A percentile compares a stretch with the other conserved stretches of the same genome.
phyloP scores from a whole-genome alignment of 37 sponge, comb jelly and placozoan species.

The Axinella damicornis region DNA sequence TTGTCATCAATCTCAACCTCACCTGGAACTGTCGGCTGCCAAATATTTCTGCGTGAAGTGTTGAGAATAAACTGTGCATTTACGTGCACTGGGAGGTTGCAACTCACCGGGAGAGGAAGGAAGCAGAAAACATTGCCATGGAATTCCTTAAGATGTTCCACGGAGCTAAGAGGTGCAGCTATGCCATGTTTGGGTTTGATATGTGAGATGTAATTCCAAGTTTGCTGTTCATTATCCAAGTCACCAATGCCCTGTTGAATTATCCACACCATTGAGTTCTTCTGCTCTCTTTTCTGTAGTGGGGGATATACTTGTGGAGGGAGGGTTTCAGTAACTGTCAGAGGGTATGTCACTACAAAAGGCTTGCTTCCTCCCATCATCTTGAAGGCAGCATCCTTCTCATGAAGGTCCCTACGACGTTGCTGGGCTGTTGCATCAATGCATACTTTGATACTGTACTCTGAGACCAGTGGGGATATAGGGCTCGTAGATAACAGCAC shows the following conservation, averaged over 20 bases:
- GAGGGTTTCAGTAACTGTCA: conserved; percentile 11
- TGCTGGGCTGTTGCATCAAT: background rate
- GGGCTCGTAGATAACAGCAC: too few relatives aligned
- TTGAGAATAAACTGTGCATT: conserved; percentile 82
- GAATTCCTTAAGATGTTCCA: too few relatives aligned
- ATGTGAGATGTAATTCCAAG: conserved; percentile 22
- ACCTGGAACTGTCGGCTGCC: conserved; percentile 42
- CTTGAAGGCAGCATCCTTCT: conserved; percentile 1
- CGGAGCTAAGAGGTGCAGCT: conserved; percentile 52
- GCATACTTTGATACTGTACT: background rate
- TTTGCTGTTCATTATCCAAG: conserved; percentile 25
- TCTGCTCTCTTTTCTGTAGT: too few relatives aligned
- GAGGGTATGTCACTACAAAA: conserved; percentile 3
- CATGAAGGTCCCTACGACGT: background rate
- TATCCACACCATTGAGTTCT: conserved; percentile 49
- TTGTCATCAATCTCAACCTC: conserved; percentile 31
- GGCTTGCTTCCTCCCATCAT: background rate
- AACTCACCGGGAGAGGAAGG: conserved; percentile 71
- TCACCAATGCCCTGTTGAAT: conserved; percentile 78
- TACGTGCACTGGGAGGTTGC: conserved; percentile 70
- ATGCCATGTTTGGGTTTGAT: conserved; percentile 73
- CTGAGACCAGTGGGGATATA: too few relatives aligned
- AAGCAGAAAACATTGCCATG: conserved; percentile 69
- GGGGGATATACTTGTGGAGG: too few relatives aligned
- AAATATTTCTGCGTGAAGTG: conserved; percentile 65